Base-by-base conservation (phyloP, 1,140 invertebrate genomes). In the Lethrus apterus region DNA sequence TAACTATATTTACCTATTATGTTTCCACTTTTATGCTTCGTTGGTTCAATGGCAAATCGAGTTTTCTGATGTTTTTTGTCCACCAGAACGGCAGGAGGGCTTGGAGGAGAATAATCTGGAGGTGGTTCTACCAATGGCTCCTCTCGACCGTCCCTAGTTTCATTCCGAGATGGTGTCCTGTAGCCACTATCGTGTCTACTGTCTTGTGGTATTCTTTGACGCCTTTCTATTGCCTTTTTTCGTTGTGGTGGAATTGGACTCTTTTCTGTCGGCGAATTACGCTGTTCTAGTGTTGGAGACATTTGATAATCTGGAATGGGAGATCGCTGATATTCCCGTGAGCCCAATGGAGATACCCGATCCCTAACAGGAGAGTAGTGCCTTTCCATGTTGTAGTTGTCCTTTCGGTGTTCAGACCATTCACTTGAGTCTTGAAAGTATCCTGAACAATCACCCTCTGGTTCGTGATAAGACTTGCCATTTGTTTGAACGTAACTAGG, bases 71-170 rank as follows among this genome's bases (percentile, higher is more conserved):
- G 72, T 60, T 80, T 80, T 14, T 76, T 70, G 46, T 73, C 71
- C 44, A 67, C 68, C 3, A 65, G 60, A 10, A 67, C 63, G 29
- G 68, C 63, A 3, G 75, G 75, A 1, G 78, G 76, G 30, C 75
- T 70, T 2, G 78, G 78, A 2, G 80, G 80, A 2, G 80, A 81
- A 58, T 83, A 84, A 57, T 84, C 80, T 2, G 80, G 80, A 11
- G 79, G 78, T 3, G 80, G 79, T 56, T 82, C 79, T 21, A 68
- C 67, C 2, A 68, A 60, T 1, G 63, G 67, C 48, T 64, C 61
- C 14, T 72, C 67, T 11, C 65, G 62, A 38, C 70, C 68, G 35
- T 73, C 69, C n/a, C 66, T 63, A 38, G 66, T 66, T 38, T 71
- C 74, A 50, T 70, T 70, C 20, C 70, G 58, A 13, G 69, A 73